phyloP scores from a whole-genome alignment of 1,140 invertebrate genomes.

The Thrips palmi region DNA sequence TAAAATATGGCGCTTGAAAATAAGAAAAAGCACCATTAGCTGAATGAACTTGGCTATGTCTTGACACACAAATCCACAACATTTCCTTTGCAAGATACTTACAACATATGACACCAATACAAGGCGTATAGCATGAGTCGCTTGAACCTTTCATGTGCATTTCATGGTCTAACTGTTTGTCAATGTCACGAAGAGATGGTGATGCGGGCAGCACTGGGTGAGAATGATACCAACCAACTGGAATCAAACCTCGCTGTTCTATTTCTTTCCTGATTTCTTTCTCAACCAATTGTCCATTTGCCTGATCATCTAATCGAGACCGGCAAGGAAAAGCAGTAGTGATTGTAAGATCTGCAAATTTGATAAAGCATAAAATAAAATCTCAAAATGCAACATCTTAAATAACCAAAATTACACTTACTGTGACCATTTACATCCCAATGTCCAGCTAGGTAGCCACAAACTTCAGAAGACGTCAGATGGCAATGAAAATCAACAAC shows the following conservation, averaged over 20 bases:
- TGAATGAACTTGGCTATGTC: neutral
- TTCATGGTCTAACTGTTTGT: conserved; percentile 85
- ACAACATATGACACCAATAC: conserved; percentile 85
- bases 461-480: conserved; percentile 76
- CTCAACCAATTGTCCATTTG: conserved; percentile 51
- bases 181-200: conserved; percentile 76
- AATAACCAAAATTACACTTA: conserved; percentile 29
- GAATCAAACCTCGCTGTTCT: conserved; percentile 54
- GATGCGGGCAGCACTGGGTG: conserved; percentile 76
- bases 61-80: neutral
- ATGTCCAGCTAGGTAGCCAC: conserved; percentile 81
- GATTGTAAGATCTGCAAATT: conserved; percentile 56
- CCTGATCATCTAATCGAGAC: conserved; percentile 57
- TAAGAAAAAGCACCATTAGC: conserved; percentile 1
- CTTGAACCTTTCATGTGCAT: conserved; percentile 80
- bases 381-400: conserved; percentile 1
- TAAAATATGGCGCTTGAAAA: conserved; percentile 61
- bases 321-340: conserved; percentile 79
- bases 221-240: conserved; percentile 95
- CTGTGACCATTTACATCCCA: conserved; percentile 91
- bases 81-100: conserved; percentile 21
- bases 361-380: conserved; percentile 10
- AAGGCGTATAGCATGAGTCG: conserved; percentile 79
- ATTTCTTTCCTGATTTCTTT: conserved; percentile 65
- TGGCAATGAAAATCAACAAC: conserved; percentile 89